These are phyloP conservation scores for Drosophila kambysellisi DNA, from an alignment of 2,888 invertebrate species.

Conservation along the genomic window DNA sequence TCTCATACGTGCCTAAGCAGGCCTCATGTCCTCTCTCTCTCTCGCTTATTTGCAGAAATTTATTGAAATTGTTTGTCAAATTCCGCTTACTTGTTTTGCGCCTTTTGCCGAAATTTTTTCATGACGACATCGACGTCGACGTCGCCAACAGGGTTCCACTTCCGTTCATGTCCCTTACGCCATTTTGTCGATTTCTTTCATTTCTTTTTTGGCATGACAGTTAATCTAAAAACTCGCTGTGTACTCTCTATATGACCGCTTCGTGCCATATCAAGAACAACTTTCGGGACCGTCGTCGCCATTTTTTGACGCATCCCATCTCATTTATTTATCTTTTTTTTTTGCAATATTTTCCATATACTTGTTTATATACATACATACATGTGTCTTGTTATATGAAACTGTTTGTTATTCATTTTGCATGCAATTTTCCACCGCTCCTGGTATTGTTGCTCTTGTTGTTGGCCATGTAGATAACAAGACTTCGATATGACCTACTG, in stretches of 20 bases:
- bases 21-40: conserved; percentile 29
- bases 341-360: conserved; percentile 19
- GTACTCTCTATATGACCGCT: conserved; percentile 53
- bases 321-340: conserved; percentile 18
- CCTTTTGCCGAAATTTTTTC: conserved; percentile 61
- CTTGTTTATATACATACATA: conserved; percentile 19
- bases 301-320: conserved; percentile 38
- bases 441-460: conserved; percentile 1
- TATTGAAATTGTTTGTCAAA: conserved; percentile 82
- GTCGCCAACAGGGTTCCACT: conserved; percentile 62
- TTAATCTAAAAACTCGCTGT: conserved; percentile 70
- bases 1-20: conserved; percentile 25
- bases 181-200: conserved; percentile 48
- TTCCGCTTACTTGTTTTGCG: conserved; percentile 79
- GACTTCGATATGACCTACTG: conserved; percentile 26
- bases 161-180: conserved; percentile 64
- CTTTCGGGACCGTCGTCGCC: conserved; percentile 38
- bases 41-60: conserved; percentile 78
- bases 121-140: conserved; percentile 32
- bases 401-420: conserved; percentile 64
- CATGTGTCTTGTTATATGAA: conserved; percentile 32
- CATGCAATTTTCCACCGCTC: conserved; percentile 59
- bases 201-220: conserved; percentile 45
- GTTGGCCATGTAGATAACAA: conserved; percentile 27
- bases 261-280: conserved; percentile 68